Evolutionary conservation across 2,888 invertebrate species (phyloP).

Genomic region (Campopleginae sp.): DNA sequence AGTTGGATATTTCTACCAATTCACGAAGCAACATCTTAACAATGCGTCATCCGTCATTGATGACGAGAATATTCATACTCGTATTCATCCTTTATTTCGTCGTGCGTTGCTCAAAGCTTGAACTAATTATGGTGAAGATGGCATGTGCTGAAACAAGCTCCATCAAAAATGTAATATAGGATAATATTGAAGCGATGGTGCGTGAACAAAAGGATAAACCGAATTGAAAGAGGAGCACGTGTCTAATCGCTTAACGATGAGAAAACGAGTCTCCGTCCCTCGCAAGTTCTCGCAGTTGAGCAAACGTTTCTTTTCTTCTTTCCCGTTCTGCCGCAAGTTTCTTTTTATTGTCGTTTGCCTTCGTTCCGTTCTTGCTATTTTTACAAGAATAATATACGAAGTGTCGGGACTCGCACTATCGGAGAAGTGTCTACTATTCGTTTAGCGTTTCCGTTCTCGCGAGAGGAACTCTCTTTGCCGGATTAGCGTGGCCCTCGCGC

Average conservation of each 20-base stretch:
- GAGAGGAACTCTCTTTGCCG: slow-evolving; percentile 23
- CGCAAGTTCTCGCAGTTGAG: slow-evolving; percentile 35
- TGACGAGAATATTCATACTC: background rate
- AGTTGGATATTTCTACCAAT: background rate
- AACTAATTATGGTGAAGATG: background rate
- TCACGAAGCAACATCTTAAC: background rate
- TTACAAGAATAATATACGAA: slow-evolving; percentile 56
- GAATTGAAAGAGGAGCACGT: slow-evolving; percentile 56
- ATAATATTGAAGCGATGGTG: slow-evolving; percentile 41
- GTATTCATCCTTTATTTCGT: background rate
- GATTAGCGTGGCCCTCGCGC: slow-evolving; percentile 24
- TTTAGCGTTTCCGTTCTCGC: slow-evolving; percentile 57
- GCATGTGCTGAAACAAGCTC: background rate
- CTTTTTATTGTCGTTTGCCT: slow-evolving; percentile 38
- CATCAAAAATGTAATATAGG: background rate
- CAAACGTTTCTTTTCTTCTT: slow-evolving; percentile 32
- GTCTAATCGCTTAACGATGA: slow-evolving; percentile 78
- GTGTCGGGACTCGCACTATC: slow-evolving; percentile 62
- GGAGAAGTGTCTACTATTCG: slow-evolving; percentile 63
- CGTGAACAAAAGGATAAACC: slow-evolving; percentile 32
- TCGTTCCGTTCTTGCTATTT: slow-evolving; percentile 61
- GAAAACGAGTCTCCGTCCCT: slow-evolving; percentile 73
- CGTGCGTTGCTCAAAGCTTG: background rate
- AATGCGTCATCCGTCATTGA: background rate
- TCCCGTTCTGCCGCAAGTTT: background rate